These are phyloP conservation scores for Syrrhaptes paradoxus DNA, from an alignment of 2,113 vertebrate genomes.

Conservation along the genomic window DNA sequence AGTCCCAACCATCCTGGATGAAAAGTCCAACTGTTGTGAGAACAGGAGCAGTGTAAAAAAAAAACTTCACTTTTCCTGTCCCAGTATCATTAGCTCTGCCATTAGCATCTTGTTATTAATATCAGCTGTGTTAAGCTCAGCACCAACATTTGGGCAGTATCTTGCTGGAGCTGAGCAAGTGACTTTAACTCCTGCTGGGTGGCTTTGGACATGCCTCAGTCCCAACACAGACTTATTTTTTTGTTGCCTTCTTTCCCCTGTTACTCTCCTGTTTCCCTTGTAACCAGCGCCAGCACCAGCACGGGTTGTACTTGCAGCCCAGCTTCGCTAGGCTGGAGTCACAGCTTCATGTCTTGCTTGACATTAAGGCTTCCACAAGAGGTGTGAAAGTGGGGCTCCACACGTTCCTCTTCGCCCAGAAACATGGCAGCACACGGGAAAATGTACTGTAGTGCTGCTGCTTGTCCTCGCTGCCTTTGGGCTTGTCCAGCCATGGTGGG, in stretches of 20 bases:
- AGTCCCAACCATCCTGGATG: background rate
- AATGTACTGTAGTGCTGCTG: accelerated
- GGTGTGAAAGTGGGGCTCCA: background rate
- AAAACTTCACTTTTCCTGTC: background rate
- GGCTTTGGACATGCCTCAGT: background rate
- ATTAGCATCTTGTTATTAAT: background rate
- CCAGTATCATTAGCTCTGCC: background rate
- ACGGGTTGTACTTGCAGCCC: accelerated
- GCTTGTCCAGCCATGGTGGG: background rate
- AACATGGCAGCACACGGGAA: background rate
- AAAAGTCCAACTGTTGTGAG: background rate
- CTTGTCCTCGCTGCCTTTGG: background rate
- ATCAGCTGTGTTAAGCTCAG: accelerated
- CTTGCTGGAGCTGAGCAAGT: background rate
- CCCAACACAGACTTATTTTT: background rate
- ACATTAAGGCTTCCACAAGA: background rate
- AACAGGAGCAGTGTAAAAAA: background rate
- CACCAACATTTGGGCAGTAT: accelerated
- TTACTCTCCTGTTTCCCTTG: background rate
- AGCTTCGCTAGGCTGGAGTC: accelerated
- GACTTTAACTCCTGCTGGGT: background rate
- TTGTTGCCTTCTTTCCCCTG: background rate
- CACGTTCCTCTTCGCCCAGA: background rate
- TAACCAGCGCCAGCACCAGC: background rate
- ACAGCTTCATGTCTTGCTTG: background rate